Conservation (phyloP, 1,140 invertebrate species). For the Plectus sambesii region DNA sequence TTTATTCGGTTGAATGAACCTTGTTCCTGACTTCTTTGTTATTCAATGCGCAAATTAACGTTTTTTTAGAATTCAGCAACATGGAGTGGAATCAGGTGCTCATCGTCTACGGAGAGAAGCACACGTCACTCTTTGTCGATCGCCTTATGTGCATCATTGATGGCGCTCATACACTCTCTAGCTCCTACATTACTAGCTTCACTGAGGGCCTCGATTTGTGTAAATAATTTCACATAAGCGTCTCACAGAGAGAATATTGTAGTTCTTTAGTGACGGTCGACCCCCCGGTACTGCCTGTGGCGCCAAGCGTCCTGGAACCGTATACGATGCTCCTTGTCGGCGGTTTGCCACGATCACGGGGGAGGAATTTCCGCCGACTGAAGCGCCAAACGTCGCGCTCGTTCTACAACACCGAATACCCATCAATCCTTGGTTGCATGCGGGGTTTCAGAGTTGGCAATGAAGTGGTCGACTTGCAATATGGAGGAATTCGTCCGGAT, state of each 20-base stretch:
- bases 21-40: background rate
- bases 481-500: constrained; percentile 14
- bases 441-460: constrained; percentile 25
- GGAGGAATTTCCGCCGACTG: constrained; percentile 2
- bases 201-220: constrained; percentile 5
- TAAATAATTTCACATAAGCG: background rate
- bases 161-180: constrained; percentile 17
- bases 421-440: constrained; percentile 27
- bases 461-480: constrained; percentile 19
- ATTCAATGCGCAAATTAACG: background rate
- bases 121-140: constrained; percentile 21
- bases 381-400: constrained; percentile 23
- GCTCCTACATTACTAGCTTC: constrained; percentile 15
- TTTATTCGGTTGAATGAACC: no score
- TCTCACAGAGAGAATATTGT: background rate
- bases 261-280: constrained; percentile 16
- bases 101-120: constrained; percentile 15
- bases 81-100: constrained; percentile 36
- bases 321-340: constrained; percentile 30
- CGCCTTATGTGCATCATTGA: constrained; percentile 26
- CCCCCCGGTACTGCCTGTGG: constrained; percentile 23
- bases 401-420: constrained; percentile 25
- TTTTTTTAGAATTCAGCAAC: constrained; percentile 34
- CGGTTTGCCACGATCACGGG: constrained; percentile 20
- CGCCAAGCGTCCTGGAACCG: constrained; percentile 13